Evolutionary conservation across 92 coral and sea anemone genomes (phyloP).

Genomic region (Parazoanthus swiftii): DNA sequence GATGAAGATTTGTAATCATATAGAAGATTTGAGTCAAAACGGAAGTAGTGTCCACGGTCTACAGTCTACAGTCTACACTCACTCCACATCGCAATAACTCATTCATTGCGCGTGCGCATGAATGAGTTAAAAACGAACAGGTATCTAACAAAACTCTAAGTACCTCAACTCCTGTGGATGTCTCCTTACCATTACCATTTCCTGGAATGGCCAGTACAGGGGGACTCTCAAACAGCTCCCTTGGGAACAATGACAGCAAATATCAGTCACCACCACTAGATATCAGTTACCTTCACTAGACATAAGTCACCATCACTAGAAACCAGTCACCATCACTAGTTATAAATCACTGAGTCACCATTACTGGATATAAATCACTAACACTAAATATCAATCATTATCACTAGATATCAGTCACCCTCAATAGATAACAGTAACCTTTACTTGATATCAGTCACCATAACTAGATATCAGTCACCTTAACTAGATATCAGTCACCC

Average conservation of each 20-base stretch:
- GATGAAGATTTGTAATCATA: no score
- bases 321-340: no score
- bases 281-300: background rate
- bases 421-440: background rate
- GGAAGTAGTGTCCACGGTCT: no score
- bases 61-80: no score
- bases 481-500: background rate
- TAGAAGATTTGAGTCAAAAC: no score
- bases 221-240: constrained; percentile 34
- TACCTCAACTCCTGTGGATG: constrained; percentile 30
- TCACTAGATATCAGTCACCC: background rate
- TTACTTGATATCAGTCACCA: background rate
- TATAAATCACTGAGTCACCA: background rate
- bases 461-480: background rate
- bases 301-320: no score
- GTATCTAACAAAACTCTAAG: background rate
- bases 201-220: constrained; percentile 29
- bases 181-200: background rate
- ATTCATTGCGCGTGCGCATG: no score
- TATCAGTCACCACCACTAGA: background rate
- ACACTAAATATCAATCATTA: no score
- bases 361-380: no score
- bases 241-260: background rate
- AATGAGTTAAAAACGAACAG: no score
- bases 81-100: no score